These are phyloP conservation scores for Dreissena polymorpha DNA, from an alignment of 1,140 invertebrate species.

Conservation along the genomic window DNA sequence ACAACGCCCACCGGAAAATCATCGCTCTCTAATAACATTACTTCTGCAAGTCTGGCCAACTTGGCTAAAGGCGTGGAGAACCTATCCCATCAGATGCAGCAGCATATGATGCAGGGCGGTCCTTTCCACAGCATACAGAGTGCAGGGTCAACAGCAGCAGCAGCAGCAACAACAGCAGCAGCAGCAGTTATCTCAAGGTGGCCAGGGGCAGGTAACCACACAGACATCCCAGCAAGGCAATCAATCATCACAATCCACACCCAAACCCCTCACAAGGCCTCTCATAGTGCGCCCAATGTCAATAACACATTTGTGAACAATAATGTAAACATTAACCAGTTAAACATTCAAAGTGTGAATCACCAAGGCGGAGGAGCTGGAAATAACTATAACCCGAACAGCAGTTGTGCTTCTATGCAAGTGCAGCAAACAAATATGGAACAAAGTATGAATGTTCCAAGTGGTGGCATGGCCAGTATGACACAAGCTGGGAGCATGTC, in stretches of 20 bases:
- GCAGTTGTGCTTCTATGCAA: constrained; percentile 68
- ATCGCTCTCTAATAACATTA: constrained; percentile 77
- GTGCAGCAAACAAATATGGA: constrained; percentile 75
- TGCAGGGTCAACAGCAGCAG: constrained; percentile 21
- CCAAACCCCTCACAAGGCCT: constrained; percentile 49
- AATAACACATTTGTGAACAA: constrained; percentile 82
- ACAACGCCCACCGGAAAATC: constrained; percentile 65
- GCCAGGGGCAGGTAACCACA: background rate
- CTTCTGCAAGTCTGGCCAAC: constrained; percentile 78
- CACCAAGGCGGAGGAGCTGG: constrained; percentile 57
- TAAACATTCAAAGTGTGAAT: constrained; percentile 81
- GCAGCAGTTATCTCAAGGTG: background rate
- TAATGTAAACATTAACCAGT: constrained; percentile 82
- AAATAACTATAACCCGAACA: constrained; percentile 55
- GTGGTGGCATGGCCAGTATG: constrained; percentile 26
- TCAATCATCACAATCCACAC: constrained; percentile 13
- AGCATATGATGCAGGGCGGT: constrained; percentile 79
- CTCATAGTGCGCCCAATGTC: constrained; percentile 78
- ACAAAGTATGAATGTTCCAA: constrained; percentile 40
- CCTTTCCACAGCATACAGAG: constrained; percentile 79
- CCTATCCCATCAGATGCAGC: constrained; percentile 78
- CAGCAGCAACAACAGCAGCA: constrained; percentile 10
- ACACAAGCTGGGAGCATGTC: constrained; percentile 41
- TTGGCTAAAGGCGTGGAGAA: constrained; percentile 79
- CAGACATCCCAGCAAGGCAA: background rate